Conservation (phyloP, 2,113 vertebrate species). For the Petrocephalus zakoni region DNA sequence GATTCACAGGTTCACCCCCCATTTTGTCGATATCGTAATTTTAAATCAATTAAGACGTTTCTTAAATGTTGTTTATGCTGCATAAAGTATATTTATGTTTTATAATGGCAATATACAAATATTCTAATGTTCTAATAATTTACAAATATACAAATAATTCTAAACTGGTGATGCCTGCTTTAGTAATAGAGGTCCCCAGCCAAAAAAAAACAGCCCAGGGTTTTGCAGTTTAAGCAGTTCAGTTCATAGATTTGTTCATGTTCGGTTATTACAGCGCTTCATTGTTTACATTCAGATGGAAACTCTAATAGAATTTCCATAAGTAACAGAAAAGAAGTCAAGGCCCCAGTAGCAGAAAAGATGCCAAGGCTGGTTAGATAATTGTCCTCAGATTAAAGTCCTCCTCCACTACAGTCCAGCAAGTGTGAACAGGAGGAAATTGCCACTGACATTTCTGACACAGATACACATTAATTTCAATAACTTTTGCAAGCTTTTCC, state of each 20-base stretch:
- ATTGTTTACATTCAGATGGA: constrained; percentile 13
- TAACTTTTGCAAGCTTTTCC: not conserved
- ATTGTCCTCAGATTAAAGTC: not conserved
- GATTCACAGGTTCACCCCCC: not conserved
- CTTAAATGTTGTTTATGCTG: not conserved
- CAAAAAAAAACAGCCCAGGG: not conserved
- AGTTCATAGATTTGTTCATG: not conserved
- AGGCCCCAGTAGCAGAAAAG: not conserved
- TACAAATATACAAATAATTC: not conserved
- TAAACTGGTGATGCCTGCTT: not conserved
- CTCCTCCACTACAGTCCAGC: not conserved
- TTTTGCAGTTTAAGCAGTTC: not conserved
- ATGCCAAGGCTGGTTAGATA: constrained; percentile 14
- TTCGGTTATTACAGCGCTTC: not conserved
- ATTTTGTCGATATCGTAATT: not conserved
- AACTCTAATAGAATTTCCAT: constrained; percentile 17
- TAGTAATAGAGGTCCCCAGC: not conserved
- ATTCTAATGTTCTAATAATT: no score
- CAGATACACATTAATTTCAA: not conserved
- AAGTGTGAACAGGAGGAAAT: not conserved
- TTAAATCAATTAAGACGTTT: not conserved
- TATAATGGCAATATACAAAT: not conserved
- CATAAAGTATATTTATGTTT: not conserved
- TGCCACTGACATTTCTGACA: not conserved
- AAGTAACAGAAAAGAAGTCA: constrained; percentile 4